Percentiles rank a stretch among this genome's conserved stretches.
Evolutionary conservation across 2,797 vertebrate species (phyloP).

Genomic region (Melanotaenia parkinsoni): DNA sequence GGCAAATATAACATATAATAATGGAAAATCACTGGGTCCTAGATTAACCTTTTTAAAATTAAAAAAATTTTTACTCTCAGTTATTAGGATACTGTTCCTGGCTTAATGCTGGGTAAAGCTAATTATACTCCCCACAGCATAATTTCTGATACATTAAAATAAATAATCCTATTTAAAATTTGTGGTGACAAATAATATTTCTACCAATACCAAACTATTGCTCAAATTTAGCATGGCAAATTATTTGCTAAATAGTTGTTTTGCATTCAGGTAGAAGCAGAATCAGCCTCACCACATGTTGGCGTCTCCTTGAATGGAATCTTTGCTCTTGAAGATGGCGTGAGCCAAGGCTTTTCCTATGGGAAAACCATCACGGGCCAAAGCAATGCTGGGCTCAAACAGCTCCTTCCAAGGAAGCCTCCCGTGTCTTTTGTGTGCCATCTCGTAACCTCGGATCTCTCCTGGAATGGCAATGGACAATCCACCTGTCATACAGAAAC

Average conservation of each 20-base stretch:
- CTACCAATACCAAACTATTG: neutral
- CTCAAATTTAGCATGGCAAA: neutral
- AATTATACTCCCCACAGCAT: neutral
- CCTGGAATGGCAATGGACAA: slow-evolving; percentile 94
- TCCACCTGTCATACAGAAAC: slow-evolving; percentile 83
- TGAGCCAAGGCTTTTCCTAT: slow-evolving; percentile 87
- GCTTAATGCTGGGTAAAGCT: neutral
- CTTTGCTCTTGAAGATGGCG: slow-evolving; percentile 80
- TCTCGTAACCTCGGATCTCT: slow-evolving; percentile 93
- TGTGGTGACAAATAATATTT: neutral
- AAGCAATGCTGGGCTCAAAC: slow-evolving; percentile 91
- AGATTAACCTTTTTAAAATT: neutral
- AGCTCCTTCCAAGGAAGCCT: slow-evolving; percentile 91
- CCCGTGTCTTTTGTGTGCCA: slow-evolving; percentile 93
- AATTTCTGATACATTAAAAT: neutral
- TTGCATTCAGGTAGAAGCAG: neutral
- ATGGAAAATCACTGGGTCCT: neutral
- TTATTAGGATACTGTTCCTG: neutral
- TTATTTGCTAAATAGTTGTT: neutral
- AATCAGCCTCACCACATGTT: slow-evolving; percentile 86
- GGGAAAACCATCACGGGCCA: slow-evolving; percentile 92
- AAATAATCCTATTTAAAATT: neutral
- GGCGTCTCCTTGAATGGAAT: slow-evolving; percentile 80
- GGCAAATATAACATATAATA: neutral
- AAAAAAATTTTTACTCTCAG: neutral